Conservation (phyloP, 2,113 vertebrate genomes). For the Ploceus nigricollis region DNA sequence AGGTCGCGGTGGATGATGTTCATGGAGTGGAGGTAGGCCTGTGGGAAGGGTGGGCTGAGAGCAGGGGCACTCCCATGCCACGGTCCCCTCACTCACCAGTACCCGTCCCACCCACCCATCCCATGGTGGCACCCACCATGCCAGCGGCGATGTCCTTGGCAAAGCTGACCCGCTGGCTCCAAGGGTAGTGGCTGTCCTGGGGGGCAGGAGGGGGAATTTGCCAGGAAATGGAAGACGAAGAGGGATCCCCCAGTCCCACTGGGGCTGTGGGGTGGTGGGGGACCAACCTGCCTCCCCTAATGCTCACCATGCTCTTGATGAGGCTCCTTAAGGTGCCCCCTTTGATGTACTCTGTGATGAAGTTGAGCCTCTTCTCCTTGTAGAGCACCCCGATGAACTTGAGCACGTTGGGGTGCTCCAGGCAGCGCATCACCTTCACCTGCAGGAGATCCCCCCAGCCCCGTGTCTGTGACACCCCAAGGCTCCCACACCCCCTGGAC, state of each 20-base stretch:
- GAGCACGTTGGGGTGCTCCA: constrained; percentile 95
- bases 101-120: neutral
- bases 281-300: accelerated
- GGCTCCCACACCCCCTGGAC: neutral
- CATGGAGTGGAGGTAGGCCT: constrained; percentile 97
- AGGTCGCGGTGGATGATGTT: constrained; percentile 98
- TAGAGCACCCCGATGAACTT: constrained; percentile 97
- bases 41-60: neutral
- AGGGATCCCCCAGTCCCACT: neutral
- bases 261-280: accelerated
- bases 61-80: accelerated
- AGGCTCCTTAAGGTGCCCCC: constrained; percentile 91
- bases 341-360: constrained; percentile 96
- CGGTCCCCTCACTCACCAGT: neutral
- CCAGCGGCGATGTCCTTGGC: constrained; percentile 93
- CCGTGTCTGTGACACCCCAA: accelerated
- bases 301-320: constrained; percentile 92
- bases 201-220: neutral
- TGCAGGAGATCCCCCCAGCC: constrained; percentile 27
- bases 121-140: constrained; percentile 76
- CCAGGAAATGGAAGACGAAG: neutral
- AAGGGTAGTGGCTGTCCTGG: constrained; percentile 91
- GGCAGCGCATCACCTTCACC: constrained; percentile 97
- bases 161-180: constrained; percentile 93
- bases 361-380: constrained; percentile 97